Base-by-base conservation (phyloP, 2,797 vertebrate species). In the Sebastes umbrosus region DNA sequence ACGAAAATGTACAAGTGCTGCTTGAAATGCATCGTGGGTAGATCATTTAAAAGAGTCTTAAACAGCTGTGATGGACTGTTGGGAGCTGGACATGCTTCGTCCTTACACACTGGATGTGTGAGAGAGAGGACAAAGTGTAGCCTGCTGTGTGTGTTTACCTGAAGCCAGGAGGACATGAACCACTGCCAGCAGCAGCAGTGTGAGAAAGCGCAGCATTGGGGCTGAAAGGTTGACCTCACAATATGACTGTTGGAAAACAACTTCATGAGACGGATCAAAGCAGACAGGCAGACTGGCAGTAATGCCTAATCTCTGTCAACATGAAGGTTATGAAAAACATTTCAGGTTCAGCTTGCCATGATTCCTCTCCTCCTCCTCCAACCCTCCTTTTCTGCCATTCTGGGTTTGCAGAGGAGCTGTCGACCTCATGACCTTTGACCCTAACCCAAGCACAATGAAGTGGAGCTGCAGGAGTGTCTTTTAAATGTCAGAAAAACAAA, bases 211-310 rank as follows among this genome's bases (percentile, higher is more conserved):
- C 6, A 7, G 73, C 18, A 12, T 14, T 60, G 34, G 39, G 64
- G 36, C 64, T 79, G 57, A 75, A 63, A 75, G 73, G 13, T 8
- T 75, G 52, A 88, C 67, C 73, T 52, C 57, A 70, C 57, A 62
- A 75, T 64, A 52, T 24, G 58, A 83, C n/a, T 74, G 72, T 25
- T 83, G 72, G 75, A 89, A 89, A 90, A 89, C 86, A 88, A 69
- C 76, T 83, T 62, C 3, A 43, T 52, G 65, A 79, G 79, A 78
- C 31, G 24, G 77, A 92, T 91, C 63, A 84, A 88, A 89, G 67
- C 84, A 80, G 88, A 92, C 89, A 84, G 58, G 71, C 82, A 67
- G 50, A 25, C 65, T 68, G 27, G 60, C 32, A 39, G 69, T 36
- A 58, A 62, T 8, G 78, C 67, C 73, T 90, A 81, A 91, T 81